Conservation (phyloP, 2,113 vertebrate species). For the Sturnira hondurensis region DNA sequence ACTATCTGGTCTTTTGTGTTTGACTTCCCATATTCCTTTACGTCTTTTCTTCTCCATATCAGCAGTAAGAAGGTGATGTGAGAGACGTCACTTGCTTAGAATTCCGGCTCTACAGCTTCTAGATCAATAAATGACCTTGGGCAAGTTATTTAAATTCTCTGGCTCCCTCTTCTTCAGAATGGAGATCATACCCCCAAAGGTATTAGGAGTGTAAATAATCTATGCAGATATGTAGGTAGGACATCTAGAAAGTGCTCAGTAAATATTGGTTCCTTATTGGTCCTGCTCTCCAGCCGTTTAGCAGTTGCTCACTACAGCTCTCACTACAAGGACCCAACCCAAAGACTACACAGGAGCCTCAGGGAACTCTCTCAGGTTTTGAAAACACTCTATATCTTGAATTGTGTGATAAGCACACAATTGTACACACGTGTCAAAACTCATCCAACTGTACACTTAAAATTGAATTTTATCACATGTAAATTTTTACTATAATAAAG, state of each 20-base stretch:
- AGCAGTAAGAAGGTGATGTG: not conserved
- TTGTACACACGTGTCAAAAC: not conserved
- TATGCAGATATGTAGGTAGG: not conserved
- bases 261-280: not conserved
- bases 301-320: not conserved
- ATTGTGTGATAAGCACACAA: not conserved
- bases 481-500: not conserved
- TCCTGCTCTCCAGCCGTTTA: not conserved
- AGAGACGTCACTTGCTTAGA: not conserved
- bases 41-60: not conserved
- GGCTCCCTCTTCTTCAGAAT: not conserved
- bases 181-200: not conserved
- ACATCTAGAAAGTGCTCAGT: not conserved
- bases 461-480: not conserved
- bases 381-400: not conserved
- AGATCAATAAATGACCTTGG: not conserved
- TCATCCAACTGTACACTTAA: not conserved
- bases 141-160: not conserved
- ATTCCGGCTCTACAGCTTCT: not conserved
- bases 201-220: not conserved
- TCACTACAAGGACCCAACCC: not conserved
- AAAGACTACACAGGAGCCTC: not conserved
- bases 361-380: not conserved
- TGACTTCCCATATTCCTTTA: not conserved
- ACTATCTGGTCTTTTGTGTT: not conserved